phyloP scores from a whole-genome alignment of 2,113 vertebrate genomes.

The Todiramphus saurophagus region DNA sequence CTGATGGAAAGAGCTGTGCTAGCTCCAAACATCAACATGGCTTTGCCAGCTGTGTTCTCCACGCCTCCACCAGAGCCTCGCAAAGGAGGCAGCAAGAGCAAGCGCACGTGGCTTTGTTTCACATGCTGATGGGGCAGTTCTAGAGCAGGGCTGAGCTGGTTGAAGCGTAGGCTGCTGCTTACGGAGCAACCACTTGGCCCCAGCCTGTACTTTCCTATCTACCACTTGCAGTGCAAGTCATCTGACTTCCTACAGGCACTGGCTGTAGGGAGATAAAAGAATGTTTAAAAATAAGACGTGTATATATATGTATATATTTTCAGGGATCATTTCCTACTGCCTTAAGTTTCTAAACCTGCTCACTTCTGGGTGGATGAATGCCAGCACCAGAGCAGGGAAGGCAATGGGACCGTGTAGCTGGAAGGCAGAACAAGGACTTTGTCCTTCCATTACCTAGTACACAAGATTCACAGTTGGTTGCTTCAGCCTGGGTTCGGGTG shows the following conservation, averaged over 20 bases:
- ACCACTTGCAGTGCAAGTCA: neutral
- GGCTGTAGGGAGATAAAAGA: neutral
- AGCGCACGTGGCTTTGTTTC: neutral
- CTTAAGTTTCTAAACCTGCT: neutral
- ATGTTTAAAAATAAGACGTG: neutral
- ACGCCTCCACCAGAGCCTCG: neutral
- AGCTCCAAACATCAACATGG: neutral
- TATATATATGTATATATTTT: neutral
- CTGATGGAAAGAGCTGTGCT: neutral
- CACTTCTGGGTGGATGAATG: neutral
- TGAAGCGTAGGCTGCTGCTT: neutral
- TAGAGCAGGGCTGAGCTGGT: neutral
- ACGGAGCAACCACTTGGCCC: fast-evolving
- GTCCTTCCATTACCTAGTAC: neutral
- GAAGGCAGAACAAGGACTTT: neutral
- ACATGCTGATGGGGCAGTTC: neutral
- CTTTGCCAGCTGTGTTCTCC: neutral
- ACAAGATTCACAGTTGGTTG: neutral
- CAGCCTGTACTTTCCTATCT: neutral
- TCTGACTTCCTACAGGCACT: neutral
- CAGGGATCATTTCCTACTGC: neutral
- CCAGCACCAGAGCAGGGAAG: neutral
- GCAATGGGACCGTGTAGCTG: neutral
- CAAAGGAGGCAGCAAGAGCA: neutral
- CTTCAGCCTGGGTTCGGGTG: neutral